Conservation (phyloP, 1,140 invertebrate species). For the Plutomurus gul region DNA sequence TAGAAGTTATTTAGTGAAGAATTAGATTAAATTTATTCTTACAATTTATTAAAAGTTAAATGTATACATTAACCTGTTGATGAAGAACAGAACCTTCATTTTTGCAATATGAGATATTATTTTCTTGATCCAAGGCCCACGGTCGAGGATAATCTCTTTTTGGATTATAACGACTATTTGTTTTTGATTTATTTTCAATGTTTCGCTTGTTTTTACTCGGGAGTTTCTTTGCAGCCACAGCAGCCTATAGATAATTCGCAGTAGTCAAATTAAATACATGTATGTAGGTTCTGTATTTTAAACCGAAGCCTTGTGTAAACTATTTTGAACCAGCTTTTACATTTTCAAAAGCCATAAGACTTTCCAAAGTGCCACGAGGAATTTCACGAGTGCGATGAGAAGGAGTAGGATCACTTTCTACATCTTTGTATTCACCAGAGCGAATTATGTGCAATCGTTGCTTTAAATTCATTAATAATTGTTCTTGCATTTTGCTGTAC, state of each 20-base stretch:
- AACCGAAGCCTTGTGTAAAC: neutral
- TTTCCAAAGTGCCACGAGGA: neutral
- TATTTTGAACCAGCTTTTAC: neutral
- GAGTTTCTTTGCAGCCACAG: neutral
- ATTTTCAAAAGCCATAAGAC: neutral
- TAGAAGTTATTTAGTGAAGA: neutral
- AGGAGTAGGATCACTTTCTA: neutral
- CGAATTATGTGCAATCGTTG: neutral
- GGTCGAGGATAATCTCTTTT: constrained; percentile 3
- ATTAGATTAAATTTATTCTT: neutral
- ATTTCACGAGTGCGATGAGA: neutral
- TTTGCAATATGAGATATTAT: neutral
- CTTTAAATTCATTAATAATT: neutral
- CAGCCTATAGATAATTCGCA: neutral
- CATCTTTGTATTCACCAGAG: neutral
- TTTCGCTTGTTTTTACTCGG: neutral
- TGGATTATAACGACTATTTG: neutral
- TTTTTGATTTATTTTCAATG: neutral
- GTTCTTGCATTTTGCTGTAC: neutral
- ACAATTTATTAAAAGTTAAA: too few relatives aligned
- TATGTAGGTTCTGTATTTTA: neutral
- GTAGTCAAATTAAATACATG: neutral
- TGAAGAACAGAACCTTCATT: neutral
- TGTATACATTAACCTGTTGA: neutral
- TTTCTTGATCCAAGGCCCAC: neutral